Evolutionary conservation across 2,113 vertebrate genomes (phyloP).

Genomic region (Tiliqua scincoides): DNA sequence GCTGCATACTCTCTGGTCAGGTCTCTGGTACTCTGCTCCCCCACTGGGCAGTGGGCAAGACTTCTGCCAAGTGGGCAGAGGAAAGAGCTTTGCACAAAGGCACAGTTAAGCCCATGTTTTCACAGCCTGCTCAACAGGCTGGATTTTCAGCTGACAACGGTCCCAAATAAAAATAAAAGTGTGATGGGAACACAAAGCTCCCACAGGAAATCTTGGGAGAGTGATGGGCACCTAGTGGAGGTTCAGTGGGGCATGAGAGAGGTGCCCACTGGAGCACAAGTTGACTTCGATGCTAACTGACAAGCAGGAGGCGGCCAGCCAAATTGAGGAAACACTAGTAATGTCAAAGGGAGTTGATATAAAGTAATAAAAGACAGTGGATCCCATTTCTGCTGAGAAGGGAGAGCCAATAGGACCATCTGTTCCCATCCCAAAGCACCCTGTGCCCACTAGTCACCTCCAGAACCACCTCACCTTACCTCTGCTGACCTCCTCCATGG

Average conservation of each 20-base stretch:
- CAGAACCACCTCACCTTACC: no score
- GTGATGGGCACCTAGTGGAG: constrained; percentile 48
- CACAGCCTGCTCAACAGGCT: constrained; percentile 70
- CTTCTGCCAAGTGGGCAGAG: constrained; percentile 66
- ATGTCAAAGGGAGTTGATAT: constrained; percentile 5
- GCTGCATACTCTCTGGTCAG: neutral
- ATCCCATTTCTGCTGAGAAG: neutral
- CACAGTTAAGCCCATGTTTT: constrained; percentile 74
- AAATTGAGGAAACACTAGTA: neutral
- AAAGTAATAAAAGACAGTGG: neutral
- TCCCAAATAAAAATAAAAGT: constrained; percentile 67
- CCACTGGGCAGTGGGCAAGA: constrained; percentile 44
- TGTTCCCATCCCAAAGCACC: neutral
- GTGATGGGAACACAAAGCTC: constrained; percentile 59
- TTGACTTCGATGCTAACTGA: constrained; percentile 66
- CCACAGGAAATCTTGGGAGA: constrained; percentile 64
- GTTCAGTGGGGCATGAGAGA: constrained; percentile 57
- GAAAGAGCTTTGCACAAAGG: constrained; percentile 65
- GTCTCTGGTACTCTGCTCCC: constrained; percentile 23
- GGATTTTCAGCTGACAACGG: constrained; percentile 71
- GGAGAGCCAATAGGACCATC: neutral
- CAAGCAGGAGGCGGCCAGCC: constrained; percentile 38
- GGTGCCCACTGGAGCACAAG: constrained; percentile 54
- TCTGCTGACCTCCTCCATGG: no score
- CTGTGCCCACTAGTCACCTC: no score